These are phyloP conservation scores for Colaptes auratus DNA, from an alignment of 2,113 vertebrate genomes.

Conservation along the genomic window DNA sequence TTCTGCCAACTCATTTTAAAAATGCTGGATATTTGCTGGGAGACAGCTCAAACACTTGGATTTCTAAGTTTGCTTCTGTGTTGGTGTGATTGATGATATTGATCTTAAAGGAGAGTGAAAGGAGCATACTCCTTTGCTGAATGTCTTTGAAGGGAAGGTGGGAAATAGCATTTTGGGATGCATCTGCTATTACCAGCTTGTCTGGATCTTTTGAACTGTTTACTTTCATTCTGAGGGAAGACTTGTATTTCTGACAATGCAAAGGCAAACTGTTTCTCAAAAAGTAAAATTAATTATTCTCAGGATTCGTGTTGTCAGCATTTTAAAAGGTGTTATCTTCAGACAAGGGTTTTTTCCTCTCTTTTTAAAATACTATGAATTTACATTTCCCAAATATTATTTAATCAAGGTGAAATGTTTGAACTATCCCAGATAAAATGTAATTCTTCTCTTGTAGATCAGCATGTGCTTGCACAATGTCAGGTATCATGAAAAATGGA, in stretches of 20 bases:
- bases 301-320: neutral
- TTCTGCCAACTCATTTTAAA: slow-evolving; percentile 12
- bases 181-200: neutral
- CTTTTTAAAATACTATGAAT: neutral
- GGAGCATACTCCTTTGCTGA: neutral
- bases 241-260: neutral
- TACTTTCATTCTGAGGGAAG: neutral
- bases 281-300: neutral
- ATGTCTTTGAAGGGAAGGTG: neutral
- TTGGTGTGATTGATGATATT: slow-evolving; percentile 24
- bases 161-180: neutral
- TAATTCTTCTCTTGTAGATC: neutral
- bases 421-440: neutral
- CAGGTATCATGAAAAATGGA: neutral
- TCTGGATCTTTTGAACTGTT: neutral
- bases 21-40: neutral
- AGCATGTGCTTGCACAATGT: neutral
- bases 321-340: neutral
- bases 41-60: neutral
- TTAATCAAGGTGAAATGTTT: neutral
- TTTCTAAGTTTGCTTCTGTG: neutral
- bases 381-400: neutral
- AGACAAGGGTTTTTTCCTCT: neutral
- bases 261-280: neutral
- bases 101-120: neutral